Base-by-base conservation (phyloP, 1,140 invertebrate species). In the Diorhabda sublineata region DNA sequence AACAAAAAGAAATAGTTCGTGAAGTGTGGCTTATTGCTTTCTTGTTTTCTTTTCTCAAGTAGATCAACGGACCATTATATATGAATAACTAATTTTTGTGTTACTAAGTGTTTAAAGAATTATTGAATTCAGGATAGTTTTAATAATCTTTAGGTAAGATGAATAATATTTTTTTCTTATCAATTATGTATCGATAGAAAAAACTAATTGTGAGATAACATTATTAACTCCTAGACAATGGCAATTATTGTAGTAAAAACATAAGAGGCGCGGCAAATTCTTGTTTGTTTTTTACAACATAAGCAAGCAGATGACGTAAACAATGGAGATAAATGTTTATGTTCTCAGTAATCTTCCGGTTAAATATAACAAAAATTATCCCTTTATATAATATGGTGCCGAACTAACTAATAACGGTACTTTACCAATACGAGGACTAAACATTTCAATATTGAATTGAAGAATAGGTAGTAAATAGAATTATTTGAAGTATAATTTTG, bases 191-290 rank as follows among this genome's bases (percentile, higher is more conserved):
- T 26, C 26, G 26, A 26, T 26, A 26, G 26, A 26, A 26, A 26
- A 26, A 26, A 26, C 26, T 26, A 26, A 26, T 26, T 26, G 26
- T 26, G 26, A 26, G 26, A 26, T 26, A 26, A 26, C 26, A 26
- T 26, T 26, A 26, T 26, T 26, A 26, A 52, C 6, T 52, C n/a
- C n/a, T n/a, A 52, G n/a, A 52, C 47, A 52, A 52, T 52, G 26
- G 47, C 47, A 52, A 52, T 52, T 52, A 52, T 52, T 52, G 47
- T n/a, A 52, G n/a, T 52, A 52, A 52, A 52, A 52, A 52, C 47
- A 52, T 5, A 52, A n/a, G 6, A 52, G 47, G 47, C 47, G 47
- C 47, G 47, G 47, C 47, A 52, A 52, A 52, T 52, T 52, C 47
- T 52, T 52, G 47, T 52, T 52, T 52, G 47, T 52, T 52, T 52